Conservation (phyloP, 2,888 invertebrate genomes). For the Diarsia dahlii region DNA sequence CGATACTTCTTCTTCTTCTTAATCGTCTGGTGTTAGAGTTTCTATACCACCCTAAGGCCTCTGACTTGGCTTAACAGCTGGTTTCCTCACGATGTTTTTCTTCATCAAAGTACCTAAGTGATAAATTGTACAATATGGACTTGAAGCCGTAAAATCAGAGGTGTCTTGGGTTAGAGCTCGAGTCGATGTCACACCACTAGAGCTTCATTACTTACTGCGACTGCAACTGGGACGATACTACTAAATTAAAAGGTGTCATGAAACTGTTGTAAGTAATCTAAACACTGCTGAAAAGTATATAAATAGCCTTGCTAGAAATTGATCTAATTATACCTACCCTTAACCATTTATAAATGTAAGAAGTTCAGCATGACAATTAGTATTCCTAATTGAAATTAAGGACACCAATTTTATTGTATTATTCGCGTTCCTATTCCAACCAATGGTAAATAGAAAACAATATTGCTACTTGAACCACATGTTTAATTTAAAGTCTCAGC, state of each 20-base stretch:
- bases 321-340: not conserved
- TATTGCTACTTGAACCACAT: conserved; percentile 20
- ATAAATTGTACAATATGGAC: too few relatives aligned
- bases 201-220: too few relatives aligned
- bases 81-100: too few relatives aligned
- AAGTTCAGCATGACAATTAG: not conserved
- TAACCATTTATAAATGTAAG: too few relatives aligned
- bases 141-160: too few relatives aligned
- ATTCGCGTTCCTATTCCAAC: not conserved
- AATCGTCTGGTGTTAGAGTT: too few relatives aligned
- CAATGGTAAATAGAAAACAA: not conserved
- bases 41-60: too few relatives aligned
- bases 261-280: not conserved
- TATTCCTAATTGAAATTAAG: not conserved
- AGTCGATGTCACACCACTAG: too few relatives aligned
- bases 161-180: too few relatives aligned
- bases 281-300: not conserved
- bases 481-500: conserved; percentile 52
- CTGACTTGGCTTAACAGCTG: too few relatives aligned
- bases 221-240: not conserved
- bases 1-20: too few relatives aligned
- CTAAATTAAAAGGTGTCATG: not conserved
- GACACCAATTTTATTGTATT: not conserved
- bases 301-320: not conserved
- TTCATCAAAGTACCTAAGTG: too few relatives aligned